Evolutionary conservation across 2,797 vertebrate species (phyloP).

Genomic region (Smutsia temminckii): DNA sequence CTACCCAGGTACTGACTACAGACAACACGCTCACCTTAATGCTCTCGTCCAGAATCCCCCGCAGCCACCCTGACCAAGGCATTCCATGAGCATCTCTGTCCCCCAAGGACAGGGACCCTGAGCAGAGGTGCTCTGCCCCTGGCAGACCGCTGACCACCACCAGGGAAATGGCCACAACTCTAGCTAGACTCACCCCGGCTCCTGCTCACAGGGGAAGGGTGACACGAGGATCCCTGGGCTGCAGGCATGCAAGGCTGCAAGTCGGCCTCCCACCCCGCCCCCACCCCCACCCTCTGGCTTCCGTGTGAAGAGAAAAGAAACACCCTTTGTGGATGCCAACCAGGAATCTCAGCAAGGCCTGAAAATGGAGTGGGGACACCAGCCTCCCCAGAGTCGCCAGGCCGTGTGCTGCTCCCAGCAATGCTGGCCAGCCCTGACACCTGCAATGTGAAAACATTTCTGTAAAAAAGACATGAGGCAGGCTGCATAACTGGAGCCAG

Average conservation of each 20-base stretch:
- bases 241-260: too few species aligned
- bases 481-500: not conserved
- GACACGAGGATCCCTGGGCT: not conserved
- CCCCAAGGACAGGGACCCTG: accelerated
- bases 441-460: accelerated
- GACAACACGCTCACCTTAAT: too few species aligned
- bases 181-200: not conserved
- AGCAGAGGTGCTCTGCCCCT: not conserved
- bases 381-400: not conserved
- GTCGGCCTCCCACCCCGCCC: accelerated
- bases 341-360: not conserved
- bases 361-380: accelerated
- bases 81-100: too few species aligned
- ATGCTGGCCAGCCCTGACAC: not conserved
- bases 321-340: not conserved
- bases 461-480: not conserved
- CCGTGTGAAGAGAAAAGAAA: not conserved
- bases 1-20: too few species aligned
- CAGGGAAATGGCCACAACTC: not conserved
- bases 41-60: not conserved
- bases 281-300: not conserved
- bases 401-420: not conserved
- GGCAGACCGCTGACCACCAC: not conserved
- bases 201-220: not conserved
- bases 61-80: not conserved